Conservation (phyloP, 2,797 vertebrate genomes). For the Sphenopsis melanotis region DNA sequence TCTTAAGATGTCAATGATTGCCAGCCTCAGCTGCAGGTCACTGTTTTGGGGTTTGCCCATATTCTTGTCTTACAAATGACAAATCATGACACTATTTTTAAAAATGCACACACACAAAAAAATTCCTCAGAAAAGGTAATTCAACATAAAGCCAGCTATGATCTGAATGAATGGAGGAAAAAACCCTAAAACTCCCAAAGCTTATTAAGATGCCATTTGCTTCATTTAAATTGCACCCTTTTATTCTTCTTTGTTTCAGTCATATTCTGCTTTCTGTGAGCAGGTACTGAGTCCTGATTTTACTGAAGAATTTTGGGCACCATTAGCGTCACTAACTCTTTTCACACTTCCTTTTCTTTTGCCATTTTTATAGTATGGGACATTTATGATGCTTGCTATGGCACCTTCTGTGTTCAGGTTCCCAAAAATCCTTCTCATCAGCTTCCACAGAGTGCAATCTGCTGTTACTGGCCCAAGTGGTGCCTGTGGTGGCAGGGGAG, state of each 20-base stretch:
- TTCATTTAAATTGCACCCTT: not conserved
- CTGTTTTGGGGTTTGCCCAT: not conserved
- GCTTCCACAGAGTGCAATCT: not conserved
- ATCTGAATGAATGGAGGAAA: not conserved
- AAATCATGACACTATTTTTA: not conserved
- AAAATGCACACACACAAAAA: not conserved
- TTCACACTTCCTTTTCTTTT: rapidly evolving
- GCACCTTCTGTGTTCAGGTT: not conserved
- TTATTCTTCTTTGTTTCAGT: not conserved
- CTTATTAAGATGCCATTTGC: not conserved
- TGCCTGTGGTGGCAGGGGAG: not conserved
- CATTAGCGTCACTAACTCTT: not conserved
- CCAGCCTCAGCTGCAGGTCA: not conserved
- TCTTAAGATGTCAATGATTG: not conserved
- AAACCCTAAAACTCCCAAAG: not conserved
- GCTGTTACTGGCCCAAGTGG: not conserved
- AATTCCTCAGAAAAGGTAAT: not conserved
- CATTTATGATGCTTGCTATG: not conserved
- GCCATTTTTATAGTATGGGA: not conserved
- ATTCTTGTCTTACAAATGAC: not conserved
- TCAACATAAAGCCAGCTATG: not conserved
- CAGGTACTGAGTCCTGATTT: not conserved
- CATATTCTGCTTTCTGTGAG: not conserved
- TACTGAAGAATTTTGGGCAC: not conserved
- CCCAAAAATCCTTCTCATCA: not conserved